Evolutionary conservation across 2,113 vertebrate genomes (phyloP), one percentile per base, ranked within the genome.

Genomic region (Castor canadensis): DNA sequence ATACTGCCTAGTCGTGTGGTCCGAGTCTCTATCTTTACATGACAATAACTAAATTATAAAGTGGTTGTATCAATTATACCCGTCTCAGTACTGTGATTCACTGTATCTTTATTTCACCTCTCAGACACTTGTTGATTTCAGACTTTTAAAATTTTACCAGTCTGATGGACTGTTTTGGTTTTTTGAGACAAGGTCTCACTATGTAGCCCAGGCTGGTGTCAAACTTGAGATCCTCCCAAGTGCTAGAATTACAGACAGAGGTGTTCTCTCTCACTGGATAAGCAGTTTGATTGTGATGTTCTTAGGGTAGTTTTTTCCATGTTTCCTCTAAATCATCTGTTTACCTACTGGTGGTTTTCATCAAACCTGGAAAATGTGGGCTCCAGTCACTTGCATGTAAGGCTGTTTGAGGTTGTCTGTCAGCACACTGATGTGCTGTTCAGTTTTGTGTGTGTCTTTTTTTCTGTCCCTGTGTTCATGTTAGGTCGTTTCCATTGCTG

Each of bases 271-370:
- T 86, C n/a, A 24, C 26, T 67, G 64, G 40, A 52, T 30, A 54
- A 69, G 58, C 58, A 92, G 35, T 94, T 92, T 86, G 80, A 80
- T 87, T 82, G 47, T 91, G 77, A 52, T 67, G 52, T 80, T 1
- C 52, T 72, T 52, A 26, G 9, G 80, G 2, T 47, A 15, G 10
- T 26, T 35, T 89, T 87, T 69, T 80, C n/a, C 52, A 43, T 69
- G 13, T 75, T 92, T 81, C 40, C 86, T 93, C 54, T 93, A 67
- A 54, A 92, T 40, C 28, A 19, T 26, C 73, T 91, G 0, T 93
- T 95, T 81, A 91, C 45, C 26, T 89, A 35, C n/a, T 60, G 79
- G 47, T 81, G 30, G 62, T 90, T 87, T 95, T 92, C 75, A 88
- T 83, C 71, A 87, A 38, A 71, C 92, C 54, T 79, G 15, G 88